A percentile compares a stretch with the other conserved stretches of the same genome.
Evolutionary conservation across 2,797 vertebrate species (phyloP).

Genomic region (Gymnothorax reevesii): DNA sequence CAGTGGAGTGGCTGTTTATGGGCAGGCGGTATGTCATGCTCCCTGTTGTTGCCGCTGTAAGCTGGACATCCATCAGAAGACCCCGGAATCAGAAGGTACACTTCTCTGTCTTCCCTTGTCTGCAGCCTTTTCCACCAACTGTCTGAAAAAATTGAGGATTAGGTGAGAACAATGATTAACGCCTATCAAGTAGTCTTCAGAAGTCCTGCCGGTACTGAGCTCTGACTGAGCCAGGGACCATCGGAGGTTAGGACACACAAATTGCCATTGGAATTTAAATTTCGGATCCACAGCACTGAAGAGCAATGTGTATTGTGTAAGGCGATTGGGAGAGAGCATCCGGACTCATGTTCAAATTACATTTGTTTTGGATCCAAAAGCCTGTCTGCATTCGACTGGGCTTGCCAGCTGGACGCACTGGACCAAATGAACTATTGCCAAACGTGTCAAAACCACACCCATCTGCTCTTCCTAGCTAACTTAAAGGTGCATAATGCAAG

Average conservation of each 20-base stretch:
- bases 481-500: no score
- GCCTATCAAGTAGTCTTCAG: slow-evolving; percentile 77
- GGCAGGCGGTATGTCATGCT: slow-evolving; percentile 59
- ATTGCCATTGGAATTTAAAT: slow-evolving; percentile 47
- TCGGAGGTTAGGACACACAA: slow-evolving; percentile 66
- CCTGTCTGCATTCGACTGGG: slow-evolving; percentile 3
- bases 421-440: no score
- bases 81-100: slow-evolving; percentile 54
- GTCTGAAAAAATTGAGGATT: slow-evolving; percentile 74
- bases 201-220: slow-evolving; percentile 69
- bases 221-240: slow-evolving; percentile 60
- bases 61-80: slow-evolving; percentile 65
- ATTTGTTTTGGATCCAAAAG: not conserved
- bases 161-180: slow-evolving; percentile 64
- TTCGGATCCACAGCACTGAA: slow-evolving; percentile 38
- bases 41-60: slow-evolving; percentile 54
- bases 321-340: not conserved
- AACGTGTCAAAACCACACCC: no score
- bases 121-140: slow-evolving; percentile 77
- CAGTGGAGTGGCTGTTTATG: slow-evolving; percentile 40
- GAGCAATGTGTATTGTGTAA: slow-evolving; percentile 12
- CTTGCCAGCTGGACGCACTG: not conserved
- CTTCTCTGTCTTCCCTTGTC: slow-evolving; percentile 68
- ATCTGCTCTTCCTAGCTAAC: no score
- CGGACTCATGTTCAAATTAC: not conserved